phyloP scores from a whole-genome alignment of 2,888 invertebrate genomes.

The Lasioglossum malachurum region DNA sequence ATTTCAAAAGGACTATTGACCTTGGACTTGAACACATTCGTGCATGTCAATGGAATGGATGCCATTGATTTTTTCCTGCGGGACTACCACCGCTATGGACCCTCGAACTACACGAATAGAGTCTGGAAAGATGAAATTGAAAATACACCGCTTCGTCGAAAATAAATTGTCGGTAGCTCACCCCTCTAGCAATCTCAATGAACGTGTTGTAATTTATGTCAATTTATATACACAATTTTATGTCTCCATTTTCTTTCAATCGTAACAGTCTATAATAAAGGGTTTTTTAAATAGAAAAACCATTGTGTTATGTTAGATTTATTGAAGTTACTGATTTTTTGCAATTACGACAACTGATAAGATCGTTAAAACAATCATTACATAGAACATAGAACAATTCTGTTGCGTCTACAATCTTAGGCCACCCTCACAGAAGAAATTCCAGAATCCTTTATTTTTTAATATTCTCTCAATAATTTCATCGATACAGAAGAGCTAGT shows the following conservation, averaged over 20 bases:
- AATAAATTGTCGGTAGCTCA: background rate
- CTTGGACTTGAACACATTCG: slow-evolving; percentile 65
- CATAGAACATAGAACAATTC: no score
- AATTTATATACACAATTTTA: background rate
- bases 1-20: slow-evolving; percentile 61
- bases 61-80: slow-evolving; percentile 66
- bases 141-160: background rate
- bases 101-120: slow-evolving; percentile 9
- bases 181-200: background rate
- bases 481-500: no score
- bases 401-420: no score
- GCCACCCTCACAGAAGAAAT: no score
- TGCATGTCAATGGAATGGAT: slow-evolving; percentile 72
- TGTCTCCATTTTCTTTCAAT: background rate
- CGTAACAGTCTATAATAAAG: background rate
- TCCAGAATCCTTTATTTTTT: no score
- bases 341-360: no score
- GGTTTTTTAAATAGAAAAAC: no score
- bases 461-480: no score
- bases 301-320: no score
- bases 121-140: slow-evolving; percentile 5
- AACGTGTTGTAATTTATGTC: background rate
- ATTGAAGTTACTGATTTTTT: no score
- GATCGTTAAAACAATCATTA: no score
- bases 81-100: slow-evolving; percentile 28